Base-by-base conservation (phyloP, 2,888 invertebrate species). In the Oxyscelio sp. region DNA sequence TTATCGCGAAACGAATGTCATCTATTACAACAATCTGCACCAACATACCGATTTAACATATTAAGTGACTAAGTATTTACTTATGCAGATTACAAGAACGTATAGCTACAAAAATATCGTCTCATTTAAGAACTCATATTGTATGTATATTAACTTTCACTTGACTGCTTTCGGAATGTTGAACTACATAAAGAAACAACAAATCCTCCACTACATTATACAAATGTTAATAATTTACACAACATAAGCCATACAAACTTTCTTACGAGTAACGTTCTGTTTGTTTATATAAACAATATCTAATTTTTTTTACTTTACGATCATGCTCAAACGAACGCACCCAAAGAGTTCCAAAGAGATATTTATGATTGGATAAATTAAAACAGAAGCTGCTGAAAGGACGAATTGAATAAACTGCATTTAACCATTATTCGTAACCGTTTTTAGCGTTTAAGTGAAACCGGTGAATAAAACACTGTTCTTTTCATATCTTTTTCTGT, bases 121-220 rank as follows among this genome's bases (percentile, higher is more conserved):
- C 54, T 70, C 63, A 50, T 22, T 78, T 63, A 31, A 34, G 63
- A 71, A 65, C 27, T 43, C 71, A 71, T 56, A 71, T 71, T 79
- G 63, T 65, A 71, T 79, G 68, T 71, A 71, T 71, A 79, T 71
- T 48, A 79, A 71, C 79, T 79, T 79, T 79, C 68, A 56, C 79
- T 79, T 48, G 13, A 24, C 34, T n/a, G 40, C 63, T 56, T 56
- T 52, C 48, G 19, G 34, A 15, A 48, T 58, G 54, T 43, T 21
- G 40, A 31, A 54, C 48, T 63, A 34, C 43, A 63, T 54, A 4
- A 9, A 52, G 52, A 68, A 50, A 50, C 21, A 31, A 58, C 34
- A 66, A 43, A 48, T 59, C 24, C 38, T 19, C 4, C 27, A 24
- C 48, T 24, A 21, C 6, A 17, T 24, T 56, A 11, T 6, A 27